phyloP scores from a whole-genome alignment of 2,797 vertebrate species.

The Phalloptychus januarius region DNA sequence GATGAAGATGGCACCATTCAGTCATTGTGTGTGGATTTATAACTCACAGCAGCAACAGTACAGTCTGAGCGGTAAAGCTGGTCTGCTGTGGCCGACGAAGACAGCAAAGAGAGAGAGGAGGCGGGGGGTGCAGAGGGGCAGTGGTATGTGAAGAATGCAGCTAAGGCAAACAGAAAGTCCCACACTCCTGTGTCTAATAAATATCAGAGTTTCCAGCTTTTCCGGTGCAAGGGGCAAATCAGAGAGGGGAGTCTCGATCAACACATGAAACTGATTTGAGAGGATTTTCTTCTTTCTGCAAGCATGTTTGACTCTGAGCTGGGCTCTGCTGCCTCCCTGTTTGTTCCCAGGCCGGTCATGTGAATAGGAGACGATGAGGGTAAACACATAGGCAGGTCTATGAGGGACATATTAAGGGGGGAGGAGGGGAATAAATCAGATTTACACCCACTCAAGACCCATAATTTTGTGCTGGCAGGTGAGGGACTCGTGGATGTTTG shows the following conservation, averaged over 20 bases:
- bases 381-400: slow-evolving; percentile 48
- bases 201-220: slow-evolving; percentile 75
- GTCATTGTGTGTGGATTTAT: slow-evolving; percentile 48
- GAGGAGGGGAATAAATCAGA: slow-evolving; percentile 28
- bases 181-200: slow-evolving; percentile 79
- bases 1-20: not conserved
- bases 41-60: slow-evolving; percentile 43
- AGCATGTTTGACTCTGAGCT: slow-evolving; percentile 24
- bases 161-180: slow-evolving; percentile 82
- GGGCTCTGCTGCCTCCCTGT: slow-evolving; percentile 23
- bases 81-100: slow-evolving; percentile 36
- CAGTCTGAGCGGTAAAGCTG: slow-evolving; percentile 32
- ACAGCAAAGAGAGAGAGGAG: slow-evolving; percentile 48
- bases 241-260: slow-evolving; percentile 44
- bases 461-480: not conserved
- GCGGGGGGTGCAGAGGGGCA: slow-evolving; percentile 56
- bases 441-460: slow-evolving; percentile 29
- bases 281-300: slow-evolving; percentile 12
- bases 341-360: slow-evolving; percentile 30
- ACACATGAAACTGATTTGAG: slow-evolving; percentile 37
- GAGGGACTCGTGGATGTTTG: slow-evolving; percentile 5
- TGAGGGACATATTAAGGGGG: slow-evolving; percentile 23
- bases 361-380: slow-evolving; percentile 42
- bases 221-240: slow-evolving; percentile 66
- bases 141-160: slow-evolving; percentile 82